Evolutionary conservation across 2,797 vertebrate species (phyloP).

Genomic region (Enteromius anoplus): DNA sequence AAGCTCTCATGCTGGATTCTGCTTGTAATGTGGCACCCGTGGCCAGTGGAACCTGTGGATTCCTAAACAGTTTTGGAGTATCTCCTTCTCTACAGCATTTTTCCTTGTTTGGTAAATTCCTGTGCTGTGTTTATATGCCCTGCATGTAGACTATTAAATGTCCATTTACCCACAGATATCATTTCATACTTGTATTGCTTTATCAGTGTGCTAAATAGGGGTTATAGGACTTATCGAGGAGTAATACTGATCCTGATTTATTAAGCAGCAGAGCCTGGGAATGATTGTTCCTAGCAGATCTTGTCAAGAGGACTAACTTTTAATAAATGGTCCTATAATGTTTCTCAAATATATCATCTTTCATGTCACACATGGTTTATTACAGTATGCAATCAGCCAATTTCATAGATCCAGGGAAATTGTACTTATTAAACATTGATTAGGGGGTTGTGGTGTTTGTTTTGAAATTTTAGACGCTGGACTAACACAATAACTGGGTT

Average conservation of each 20-base stretch:
- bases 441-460: background rate
- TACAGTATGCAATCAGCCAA: background rate
- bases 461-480: background rate
- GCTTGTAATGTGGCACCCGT: slow-evolving; percentile 42
- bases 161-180: slow-evolving; percentile 7
- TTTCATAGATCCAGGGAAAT: background rate
- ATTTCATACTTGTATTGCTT: slow-evolving; percentile 4
- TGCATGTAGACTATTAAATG: slow-evolving; percentile 3
- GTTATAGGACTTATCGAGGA: background rate
- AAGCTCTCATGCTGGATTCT: slow-evolving; percentile 40
- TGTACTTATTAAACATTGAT: background rate
- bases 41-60: slow-evolving; percentile 35
- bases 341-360: background rate
- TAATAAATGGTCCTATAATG: slow-evolving; percentile 37
- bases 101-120: background rate
- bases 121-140: slow-evolving; percentile 8
- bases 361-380: background rate
- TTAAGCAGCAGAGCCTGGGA: slow-evolving; percentile 35
- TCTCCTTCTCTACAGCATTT: background rate
- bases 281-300: slow-evolving; percentile 23
- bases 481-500: background rate
- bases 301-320: slow-evolving; percentile 22
- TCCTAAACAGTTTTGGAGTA: background rate
- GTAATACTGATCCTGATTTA: slow-evolving; percentile 28
- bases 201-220: background rate